Evolutionary conservation across 2,113 vertebrate genomes (phyloP).

Genomic region (Balaenoptera acutorostrata): DNA sequence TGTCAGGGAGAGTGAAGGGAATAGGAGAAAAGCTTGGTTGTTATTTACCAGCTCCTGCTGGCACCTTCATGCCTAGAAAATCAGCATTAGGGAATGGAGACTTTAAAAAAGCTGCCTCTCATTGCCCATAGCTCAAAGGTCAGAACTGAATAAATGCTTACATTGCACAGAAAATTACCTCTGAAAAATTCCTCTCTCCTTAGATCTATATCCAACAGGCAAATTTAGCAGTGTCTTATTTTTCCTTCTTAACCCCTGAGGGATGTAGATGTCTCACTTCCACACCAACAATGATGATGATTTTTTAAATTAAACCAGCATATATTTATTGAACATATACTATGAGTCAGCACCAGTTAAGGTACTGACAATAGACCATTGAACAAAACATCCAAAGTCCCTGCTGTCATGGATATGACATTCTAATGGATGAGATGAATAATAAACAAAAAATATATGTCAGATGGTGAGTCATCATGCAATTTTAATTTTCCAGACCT

Average conservation of each 20-base stretch:
- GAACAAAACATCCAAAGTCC: background rate
- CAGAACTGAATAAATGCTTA: conserved; percentile 57
- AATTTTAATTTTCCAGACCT: background rate
- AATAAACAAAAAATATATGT: background rate
- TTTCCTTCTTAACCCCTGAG: conserved; percentile 5
- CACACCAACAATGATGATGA: background rate
- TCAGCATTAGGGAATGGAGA: background rate
- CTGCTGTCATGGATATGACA: background rate
- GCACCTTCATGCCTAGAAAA: conserved; percentile 37
- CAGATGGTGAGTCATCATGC: background rate
- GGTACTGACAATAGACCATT: background rate
- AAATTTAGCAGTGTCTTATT: background rate
- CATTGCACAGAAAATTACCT: conserved; percentile 30
- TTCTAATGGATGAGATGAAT: background rate
- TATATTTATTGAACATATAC: background rate
- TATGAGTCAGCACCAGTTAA: background rate
- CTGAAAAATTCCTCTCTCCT: conserved; percentile 23
- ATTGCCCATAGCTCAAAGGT: conserved; percentile 48
- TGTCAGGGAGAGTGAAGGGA: background rate
- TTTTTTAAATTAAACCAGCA: background rate
- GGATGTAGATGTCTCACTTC: background rate
- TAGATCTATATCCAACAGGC: conserved; percentile 28
- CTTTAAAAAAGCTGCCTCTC: conserved; percentile 23
- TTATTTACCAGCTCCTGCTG: conserved; percentile 40
- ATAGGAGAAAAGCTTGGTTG: background rate